Percentiles rank a stretch among this genome's conserved stretches.
Conservation (phyloP, 1,140 invertebrate species). For the Cherax quadricarinatus region DNA sequence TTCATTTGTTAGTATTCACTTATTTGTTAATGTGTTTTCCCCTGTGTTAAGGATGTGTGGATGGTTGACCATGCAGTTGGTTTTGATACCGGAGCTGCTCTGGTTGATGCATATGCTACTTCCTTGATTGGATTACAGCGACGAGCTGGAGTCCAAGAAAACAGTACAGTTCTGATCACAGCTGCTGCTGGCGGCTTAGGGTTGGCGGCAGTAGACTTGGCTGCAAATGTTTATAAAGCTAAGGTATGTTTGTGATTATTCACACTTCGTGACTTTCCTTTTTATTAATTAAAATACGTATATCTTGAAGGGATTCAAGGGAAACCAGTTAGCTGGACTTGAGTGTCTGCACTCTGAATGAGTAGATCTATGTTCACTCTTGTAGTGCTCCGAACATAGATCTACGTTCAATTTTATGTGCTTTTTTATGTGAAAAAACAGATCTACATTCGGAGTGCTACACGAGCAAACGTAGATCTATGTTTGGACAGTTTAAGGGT, state of each 20-base stretch:
- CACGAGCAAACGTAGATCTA: no score
- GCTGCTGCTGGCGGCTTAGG: constrained; percentile 81
- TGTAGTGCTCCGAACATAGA: no score
- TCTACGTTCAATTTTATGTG: no score
- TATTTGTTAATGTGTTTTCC: no score
- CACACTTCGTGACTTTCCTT: constrained; percentile 16
- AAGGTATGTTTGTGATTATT: constrained; percentile 76
- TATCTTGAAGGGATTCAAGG: no score
- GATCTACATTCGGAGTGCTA: no score
- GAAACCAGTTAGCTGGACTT: no score
- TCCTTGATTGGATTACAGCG: constrained; percentile 80
- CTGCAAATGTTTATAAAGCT: constrained; percentile 81
- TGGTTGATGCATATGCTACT: constrained; percentile 81
- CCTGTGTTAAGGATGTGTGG: constrained; percentile 78
- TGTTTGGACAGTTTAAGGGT: no score
- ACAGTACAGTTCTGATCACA: constrained; percentile 80
- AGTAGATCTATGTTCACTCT: no score
- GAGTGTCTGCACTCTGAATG: no score
- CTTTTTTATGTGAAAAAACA: no score
- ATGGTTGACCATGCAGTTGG: constrained; percentile 78
- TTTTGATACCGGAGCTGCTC: constrained; percentile 78
- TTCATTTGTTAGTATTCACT: no score
- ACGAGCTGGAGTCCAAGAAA: constrained; percentile 79
- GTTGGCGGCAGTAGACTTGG: constrained; percentile 82
- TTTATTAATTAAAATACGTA: neutral